These are phyloP conservation scores for Zaprionus camerounensis DNA, from an alignment of 1,140 invertebrate genomes.

Conservation along the genomic window DNA sequence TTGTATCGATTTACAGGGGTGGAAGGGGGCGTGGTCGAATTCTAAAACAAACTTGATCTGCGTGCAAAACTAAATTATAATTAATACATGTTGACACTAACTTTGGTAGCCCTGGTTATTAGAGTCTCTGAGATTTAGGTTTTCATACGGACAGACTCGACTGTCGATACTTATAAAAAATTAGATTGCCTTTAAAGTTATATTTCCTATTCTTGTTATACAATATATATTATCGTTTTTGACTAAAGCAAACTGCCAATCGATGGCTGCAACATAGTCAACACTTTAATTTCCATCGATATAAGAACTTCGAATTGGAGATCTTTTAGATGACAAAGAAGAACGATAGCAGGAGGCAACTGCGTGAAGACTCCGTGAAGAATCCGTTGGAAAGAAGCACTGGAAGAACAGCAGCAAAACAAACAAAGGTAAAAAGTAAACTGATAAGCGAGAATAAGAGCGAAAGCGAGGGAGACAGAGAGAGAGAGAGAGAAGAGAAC, in stretches of 20 bases:
- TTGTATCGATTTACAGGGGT: too few species aligned
- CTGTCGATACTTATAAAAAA: too few species aligned
- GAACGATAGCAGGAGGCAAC: background rate
- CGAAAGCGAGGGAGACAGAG: background rate
- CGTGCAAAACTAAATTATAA: too few species aligned
- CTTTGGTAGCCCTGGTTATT: too few species aligned
- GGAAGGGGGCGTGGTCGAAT: too few species aligned
- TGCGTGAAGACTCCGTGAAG: too few species aligned
- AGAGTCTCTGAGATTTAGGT: too few species aligned
- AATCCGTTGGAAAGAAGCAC: background rate
- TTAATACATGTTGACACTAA: too few species aligned
- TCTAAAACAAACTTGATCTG: too few species aligned
- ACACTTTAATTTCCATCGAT: background rate
- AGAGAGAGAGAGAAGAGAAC: background rate
- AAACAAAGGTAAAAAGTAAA: slow-evolving; percentile 3
- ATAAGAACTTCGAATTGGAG: background rate
- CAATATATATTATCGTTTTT: background rate
- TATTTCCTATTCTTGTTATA: too few species aligned
- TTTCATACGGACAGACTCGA: too few species aligned
- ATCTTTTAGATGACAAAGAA: background rate
- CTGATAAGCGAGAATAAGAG: background rate
- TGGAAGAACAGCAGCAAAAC: background rate
- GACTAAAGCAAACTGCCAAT: background rate
- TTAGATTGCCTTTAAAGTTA: too few species aligned
- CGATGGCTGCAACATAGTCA: background rate